A percentile compares a stretch with the other conserved stretches of the same genome.
These are phyloP conservation scores for Macrosoma leucophasiata DNA, from an alignment of 2,888 invertebrate species.

Conservation along the genomic window DNA sequence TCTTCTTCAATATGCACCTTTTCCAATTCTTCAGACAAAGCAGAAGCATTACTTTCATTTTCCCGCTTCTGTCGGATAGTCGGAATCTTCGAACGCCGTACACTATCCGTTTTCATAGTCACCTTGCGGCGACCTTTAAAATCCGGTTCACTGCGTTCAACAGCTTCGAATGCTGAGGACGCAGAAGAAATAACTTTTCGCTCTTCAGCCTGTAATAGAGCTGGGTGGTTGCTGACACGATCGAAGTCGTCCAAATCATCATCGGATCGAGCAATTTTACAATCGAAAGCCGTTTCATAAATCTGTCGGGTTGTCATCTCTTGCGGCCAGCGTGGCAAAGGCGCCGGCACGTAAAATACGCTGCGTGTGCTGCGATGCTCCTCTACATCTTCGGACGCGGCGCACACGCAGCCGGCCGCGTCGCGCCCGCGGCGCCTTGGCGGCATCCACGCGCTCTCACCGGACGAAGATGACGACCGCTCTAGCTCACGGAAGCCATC, in stretches of 20 bases:
- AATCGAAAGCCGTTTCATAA: conserved; percentile 93
- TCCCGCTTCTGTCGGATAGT: conserved; percentile 73
- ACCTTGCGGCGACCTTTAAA: conserved; percentile 76
- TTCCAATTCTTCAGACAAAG: conserved; percentile 73
- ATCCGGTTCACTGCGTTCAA: conserved; percentile 65
- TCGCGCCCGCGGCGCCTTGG: conserved; percentile 80
- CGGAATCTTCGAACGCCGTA: conserved; percentile 76
- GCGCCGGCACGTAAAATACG: conserved; percentile 82
- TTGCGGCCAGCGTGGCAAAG: conserved; percentile 78
- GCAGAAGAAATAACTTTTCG: conserved; percentile 67
- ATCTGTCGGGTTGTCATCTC: conserved; percentile 82
- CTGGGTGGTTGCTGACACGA: conserved; percentile 86
- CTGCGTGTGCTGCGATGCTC: conserved; percentile 78
- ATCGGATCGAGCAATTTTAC: conserved; percentile 87
- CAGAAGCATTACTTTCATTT: conserved; percentile 56
- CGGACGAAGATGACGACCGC: conserved; percentile 72
- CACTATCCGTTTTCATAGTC: conserved; percentile 72
- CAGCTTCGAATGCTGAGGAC: conserved; percentile 68
- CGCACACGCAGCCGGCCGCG: conserved; percentile 84
- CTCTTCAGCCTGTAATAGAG: conserved; percentile 77
- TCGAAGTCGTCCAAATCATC: conserved; percentile 89
- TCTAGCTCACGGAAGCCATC: conserved; percentile 79
- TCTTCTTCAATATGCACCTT: conserved; percentile 79
- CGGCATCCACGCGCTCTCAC: conserved; percentile 81
- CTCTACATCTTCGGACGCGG: conserved; percentile 81